Percentiles rank a stretch among this genome's conserved stretches.
Evolutionary conservation across 2,888 invertebrate genomes (phyloP).

Genomic region (Bhutanitis thaidina): DNA sequence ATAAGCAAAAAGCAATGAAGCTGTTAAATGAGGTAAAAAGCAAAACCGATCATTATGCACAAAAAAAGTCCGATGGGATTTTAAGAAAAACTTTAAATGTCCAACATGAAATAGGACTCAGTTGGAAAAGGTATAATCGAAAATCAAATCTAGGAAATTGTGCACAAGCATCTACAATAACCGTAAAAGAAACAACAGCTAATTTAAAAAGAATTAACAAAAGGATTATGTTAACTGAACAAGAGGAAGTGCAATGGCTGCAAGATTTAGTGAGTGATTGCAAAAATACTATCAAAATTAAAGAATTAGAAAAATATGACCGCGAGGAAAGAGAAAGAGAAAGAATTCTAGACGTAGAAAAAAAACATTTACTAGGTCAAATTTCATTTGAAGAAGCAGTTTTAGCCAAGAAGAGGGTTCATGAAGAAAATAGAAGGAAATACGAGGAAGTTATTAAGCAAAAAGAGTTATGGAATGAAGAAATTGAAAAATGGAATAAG

Average conservation of each 20-base stretch:
- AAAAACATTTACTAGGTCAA: constrained; percentile 79
- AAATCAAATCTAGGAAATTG: constrained; percentile 30
- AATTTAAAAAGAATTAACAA: constrained; percentile 75
- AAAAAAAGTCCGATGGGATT: constrained; percentile 46
- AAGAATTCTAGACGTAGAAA: constrained; percentile 75
- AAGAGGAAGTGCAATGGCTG: constrained; percentile 73
- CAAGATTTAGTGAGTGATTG: constrained; percentile 69
- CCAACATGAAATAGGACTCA: constrained; percentile 43
- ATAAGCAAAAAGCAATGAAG: constrained; percentile 51
- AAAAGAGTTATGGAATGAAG: constrained; percentile 62
- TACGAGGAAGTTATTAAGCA: constrained; percentile 72
- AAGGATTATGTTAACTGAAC: constrained; percentile 61
- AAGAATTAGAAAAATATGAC: constrained; percentile 63
- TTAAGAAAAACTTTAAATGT: constrained; percentile 39
- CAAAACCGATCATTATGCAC: constrained; percentile 46
- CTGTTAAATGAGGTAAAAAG: constrained; percentile 52
- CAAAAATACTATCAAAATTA: constrained; percentile 56
- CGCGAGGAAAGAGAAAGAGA: constrained; percentile 68
- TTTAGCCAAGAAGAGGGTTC: constrained; percentile 72
- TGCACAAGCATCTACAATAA: neutral
- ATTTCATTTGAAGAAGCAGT: constrained; percentile 81
- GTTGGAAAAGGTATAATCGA: constrained; percentile 31
- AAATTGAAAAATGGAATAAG: constrained; percentile 74
- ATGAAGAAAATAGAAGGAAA: constrained; percentile 70
- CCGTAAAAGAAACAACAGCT: constrained; percentile 70